A percentile compares a stretch with the other conserved stretches of the same genome.
phyloP scores from a whole-genome alignment of 1,140 invertebrate species.

The Philotrypesis tridentata region DNA sequence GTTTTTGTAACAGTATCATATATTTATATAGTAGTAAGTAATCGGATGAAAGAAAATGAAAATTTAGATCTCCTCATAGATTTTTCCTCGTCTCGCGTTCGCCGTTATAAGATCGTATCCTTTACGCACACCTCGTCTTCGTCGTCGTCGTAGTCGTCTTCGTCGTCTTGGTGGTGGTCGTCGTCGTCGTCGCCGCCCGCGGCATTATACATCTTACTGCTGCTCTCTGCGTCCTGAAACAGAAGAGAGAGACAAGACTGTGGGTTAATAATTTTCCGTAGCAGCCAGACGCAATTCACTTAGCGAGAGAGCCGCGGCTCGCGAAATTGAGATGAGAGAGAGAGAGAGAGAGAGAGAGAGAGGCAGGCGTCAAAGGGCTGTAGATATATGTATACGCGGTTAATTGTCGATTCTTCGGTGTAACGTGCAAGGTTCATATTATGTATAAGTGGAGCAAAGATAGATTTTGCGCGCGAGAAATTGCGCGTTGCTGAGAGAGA shows the following conservation, averaged over 20 bases:
- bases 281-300: not conserved
- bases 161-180: no score
- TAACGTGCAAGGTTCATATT: not conserved
- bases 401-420: not conserved
- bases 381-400: no score
- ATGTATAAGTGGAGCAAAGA: not conserved
- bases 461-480: not conserved
- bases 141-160: no score
- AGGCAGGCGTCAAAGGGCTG: not conserved
- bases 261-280: not conserved
- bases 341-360: not conserved
- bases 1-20: no score
- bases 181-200: conserved; percentile 1
- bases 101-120: not conserved
- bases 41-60: not conserved
- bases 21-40: not conserved
- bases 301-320: not conserved
- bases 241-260: not conserved
- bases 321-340: not conserved
- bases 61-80: not conserved
- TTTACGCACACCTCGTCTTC: not conserved
- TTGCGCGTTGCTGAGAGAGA: no score
- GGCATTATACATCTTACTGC: conserved; percentile 8
- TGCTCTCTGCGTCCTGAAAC: conserved; percentile 3
- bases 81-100: not conserved